phyloP scores from a whole-genome alignment of 2,888 invertebrate species.

The Aleiodes alternator region DNA sequence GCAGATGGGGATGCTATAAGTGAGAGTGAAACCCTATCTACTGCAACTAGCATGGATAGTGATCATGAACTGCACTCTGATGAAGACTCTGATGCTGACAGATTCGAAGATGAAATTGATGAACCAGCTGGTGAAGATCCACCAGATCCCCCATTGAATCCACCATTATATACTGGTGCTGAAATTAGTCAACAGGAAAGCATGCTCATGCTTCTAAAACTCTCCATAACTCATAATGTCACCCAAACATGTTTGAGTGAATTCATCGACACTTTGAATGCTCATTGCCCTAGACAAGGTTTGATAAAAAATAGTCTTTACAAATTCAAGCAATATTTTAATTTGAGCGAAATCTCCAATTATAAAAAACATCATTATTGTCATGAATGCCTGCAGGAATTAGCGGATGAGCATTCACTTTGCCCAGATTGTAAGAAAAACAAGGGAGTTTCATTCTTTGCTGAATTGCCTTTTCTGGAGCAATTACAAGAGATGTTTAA shows the following conservation, averaged over 20 bases:
- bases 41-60: too few relatives aligned
- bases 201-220: background rate
- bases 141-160: too few relatives aligned
- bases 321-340: slow-evolving; percentile 31
- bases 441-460: slow-evolving; percentile 16
- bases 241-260: slow-evolving; percentile 28
- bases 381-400: background rate
- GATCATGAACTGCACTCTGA: too few relatives aligned
- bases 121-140: too few relatives aligned
- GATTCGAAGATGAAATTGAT: too few relatives aligned
- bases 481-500: slow-evolving; percentile 32
- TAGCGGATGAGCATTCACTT: background rate
- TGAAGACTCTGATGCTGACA: too few relatives aligned
- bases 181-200: background rate
- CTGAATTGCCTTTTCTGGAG: slow-evolving; percentile 21
- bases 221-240: slow-evolving; percentile 15
- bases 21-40: too few relatives aligned
- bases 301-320: slow-evolving; percentile 17
- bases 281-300: slow-evolving; percentile 18
- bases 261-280: slow-evolving; percentile 20
- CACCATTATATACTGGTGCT: too few relatives aligned
- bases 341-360: background rate
- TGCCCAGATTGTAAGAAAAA: slow-evolving; percentile 23
- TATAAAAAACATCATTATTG: slow-evolving; percentile 34
- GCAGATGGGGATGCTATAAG: too few relatives aligned